Evolutionary conservation across 1,140 invertebrate species (phyloP), one percentile per base, ranked within the genome.

Genomic region (Pectinophora gossypiella): DNA sequence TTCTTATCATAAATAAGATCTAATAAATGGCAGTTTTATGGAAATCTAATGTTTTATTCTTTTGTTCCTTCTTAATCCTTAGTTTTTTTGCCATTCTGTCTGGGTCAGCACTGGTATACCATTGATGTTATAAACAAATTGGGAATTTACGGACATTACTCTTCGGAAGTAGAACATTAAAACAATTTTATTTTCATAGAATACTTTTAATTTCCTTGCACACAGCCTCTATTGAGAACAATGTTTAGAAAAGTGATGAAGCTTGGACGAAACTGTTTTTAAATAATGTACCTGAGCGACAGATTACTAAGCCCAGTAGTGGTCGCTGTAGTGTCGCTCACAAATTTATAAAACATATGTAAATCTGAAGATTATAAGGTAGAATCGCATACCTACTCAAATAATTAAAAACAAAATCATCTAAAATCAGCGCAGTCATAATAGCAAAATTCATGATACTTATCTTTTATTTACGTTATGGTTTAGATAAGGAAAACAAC

Each of bases 141-240:
- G n/a, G n/a, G n/a, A n/a, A n/a, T n/a, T n/a, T n/a, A n/a, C n/a
- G n/a, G n/a, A n/a, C n/a, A n/a, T n/a, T n/a, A n/a, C n/a, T n/a
- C n/a, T n/a, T n/a, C n/a, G n/a, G n/a, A n/a, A n/a, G n/a, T n/a
- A n/a, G n/a, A n/a, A n/a, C 61, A 72, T 69, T 64, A 44, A 75
- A 68, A 71, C 52, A 50, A 48, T 16, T 48, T 51, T 45, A 53
- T 49, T 52, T 71, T 76, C 57, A 70, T 76, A 84, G 73, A 82
- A 86, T 86, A 84, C 75, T 84, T 72, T 83, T 86, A 83, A 83
- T 85, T 84, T 86, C 66, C 69, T 77, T 80, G 78, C 80, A 86
- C 83, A 86, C 83, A 86, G 83, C 83, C 80, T 83, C 76, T 76
- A 80, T 77, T 76, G 72, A 78, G 76, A 83, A 84, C 67, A 77